Base-by-base conservation (phyloP, 2,797 vertebrate genomes). In the Pelobates cultripes region DNA sequence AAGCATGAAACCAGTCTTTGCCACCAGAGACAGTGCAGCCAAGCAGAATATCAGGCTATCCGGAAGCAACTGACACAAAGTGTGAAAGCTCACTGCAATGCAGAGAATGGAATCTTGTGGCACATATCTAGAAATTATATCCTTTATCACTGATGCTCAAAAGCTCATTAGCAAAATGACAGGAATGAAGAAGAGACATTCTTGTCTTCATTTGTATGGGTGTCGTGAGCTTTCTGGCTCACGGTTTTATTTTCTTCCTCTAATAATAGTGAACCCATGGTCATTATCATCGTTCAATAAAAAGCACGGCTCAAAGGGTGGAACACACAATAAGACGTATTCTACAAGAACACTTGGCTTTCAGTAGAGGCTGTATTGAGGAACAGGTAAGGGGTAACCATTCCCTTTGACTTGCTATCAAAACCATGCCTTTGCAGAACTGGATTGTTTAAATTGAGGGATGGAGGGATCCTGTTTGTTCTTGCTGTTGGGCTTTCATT, bases 1-100 rank as follows among this genome's bases (percentile, higher is more conserved):
- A 64, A 66, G 77, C 72, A 42, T 78, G 71, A 77, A 79, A 66
- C 77, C 81, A 40, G 85, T 43, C 55, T 45, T 5, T 0, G 78
- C 76, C 86, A 51, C 83, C 72, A 57, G 84, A 79, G 84, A 75
- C 76, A 15, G 60, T 75, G 77, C 66, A 70, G 81, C 14, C 70
- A 70, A 71, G 55, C 42, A 0, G 63, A 43, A 0, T 75, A 82
- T 77, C 83, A 8, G 75, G 64, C 74, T 84, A 81, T n/a, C 87
- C 75, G 10, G 78, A 85, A 83, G 78, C 84, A 84, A 77, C 84
- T 81, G 78, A 81, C 69, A 68, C 0, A 68, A 61, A 0, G 71
- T 61, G 82, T 42, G 41, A 77, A 28, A 15, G 80, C 81, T 73
- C 66, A 4, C 51, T 42, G 81, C 74, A 6, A 0, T 70, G 79